Base-by-base conservation (phyloP, 2,888 invertebrate genomes). In the Barypeithes pellucidus region DNA sequence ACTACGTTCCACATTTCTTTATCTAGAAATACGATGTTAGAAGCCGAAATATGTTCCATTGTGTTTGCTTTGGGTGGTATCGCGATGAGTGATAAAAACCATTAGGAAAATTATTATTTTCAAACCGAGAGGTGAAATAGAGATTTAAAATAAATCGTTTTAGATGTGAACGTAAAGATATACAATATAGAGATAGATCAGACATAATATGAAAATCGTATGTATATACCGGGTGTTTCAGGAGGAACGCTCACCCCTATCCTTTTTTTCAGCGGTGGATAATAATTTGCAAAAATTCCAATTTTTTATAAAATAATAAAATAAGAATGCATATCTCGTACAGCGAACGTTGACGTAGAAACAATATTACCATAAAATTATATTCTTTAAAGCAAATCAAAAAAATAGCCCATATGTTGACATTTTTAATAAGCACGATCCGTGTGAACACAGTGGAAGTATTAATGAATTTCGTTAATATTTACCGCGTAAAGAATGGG, bases 81-180 rank as follows among this genome's bases (percentile, higher is more conserved):
- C 52, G 50, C n/a, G 71, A 71, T 71, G n/a, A 41, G 41, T 39
- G 71, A 71, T 71, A 71, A 71, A 65, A 65, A 71, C 71, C 71
- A 71, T 71, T 71, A 71, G 29, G 60, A 71, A 71, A 65, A 71
- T 71, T 65, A 70, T 54, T 63, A 62, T 70, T 70, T 69, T 41
- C 18, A 29, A 29, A n/a, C n/a, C 36, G 5, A 18, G 50, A 63
- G 63, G 18, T 47, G 36, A n/a, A 45, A 45, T 29, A 29, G 12
- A 16, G n/a, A 62, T 29, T 29, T 62, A 16, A 67, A 67, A 47
- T 62, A 62, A 61, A 62, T 62, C 0, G 62, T 45, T 39, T 39
- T 29, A 29, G 29, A 29, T 29, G 29, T 8, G 29, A 29, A 9
- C 29, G 9, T 29, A 29, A 5, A 29, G 29, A 29, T 29, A 29